phyloP scores from a whole-genome alignment of 2,797 vertebrate genomes.

The Anniella stebbinsi region DNA sequence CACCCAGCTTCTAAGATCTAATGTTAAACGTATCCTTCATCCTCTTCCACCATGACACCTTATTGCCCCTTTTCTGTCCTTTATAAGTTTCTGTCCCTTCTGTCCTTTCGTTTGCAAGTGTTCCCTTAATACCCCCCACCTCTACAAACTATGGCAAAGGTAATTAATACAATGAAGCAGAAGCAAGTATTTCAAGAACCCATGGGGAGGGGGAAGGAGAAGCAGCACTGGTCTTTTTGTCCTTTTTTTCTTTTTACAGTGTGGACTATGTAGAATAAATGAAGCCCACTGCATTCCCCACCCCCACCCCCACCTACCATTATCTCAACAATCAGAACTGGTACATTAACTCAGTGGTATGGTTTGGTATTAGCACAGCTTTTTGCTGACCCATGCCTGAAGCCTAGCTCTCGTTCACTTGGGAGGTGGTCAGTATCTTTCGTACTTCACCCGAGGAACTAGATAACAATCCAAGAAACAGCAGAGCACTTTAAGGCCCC shows the following conservation, averaged over 20 bases:
- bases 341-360: neutral
- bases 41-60: neutral
- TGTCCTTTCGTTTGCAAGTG: neutral
- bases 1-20: too few species aligned
- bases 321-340: neutral
- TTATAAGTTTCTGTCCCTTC: neutral
- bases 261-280: neutral
- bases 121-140: neutral
- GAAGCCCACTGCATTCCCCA: neutral
- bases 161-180: neutral
- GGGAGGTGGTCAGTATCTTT: neutral
- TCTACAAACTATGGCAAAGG: neutral
- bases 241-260: neutral
- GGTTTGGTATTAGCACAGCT: rapidly evolving
- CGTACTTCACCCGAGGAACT: neutral
- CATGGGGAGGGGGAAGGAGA: neutral
- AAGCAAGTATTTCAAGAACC: slow-evolving; percentile 5
- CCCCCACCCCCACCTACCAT: neutral
- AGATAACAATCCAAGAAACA: neutral
- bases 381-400: neutral
- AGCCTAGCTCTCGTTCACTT: neutral
- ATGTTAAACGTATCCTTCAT: neutral
- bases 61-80: neutral
- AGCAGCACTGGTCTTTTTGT: too few species aligned
- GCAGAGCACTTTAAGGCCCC: neutral